Percentiles rank a stretch among this genome's conserved stretches.
Conservation (phyloP, 2,888 invertebrate genomes). For the Cremastobaeus sp. region DNA sequence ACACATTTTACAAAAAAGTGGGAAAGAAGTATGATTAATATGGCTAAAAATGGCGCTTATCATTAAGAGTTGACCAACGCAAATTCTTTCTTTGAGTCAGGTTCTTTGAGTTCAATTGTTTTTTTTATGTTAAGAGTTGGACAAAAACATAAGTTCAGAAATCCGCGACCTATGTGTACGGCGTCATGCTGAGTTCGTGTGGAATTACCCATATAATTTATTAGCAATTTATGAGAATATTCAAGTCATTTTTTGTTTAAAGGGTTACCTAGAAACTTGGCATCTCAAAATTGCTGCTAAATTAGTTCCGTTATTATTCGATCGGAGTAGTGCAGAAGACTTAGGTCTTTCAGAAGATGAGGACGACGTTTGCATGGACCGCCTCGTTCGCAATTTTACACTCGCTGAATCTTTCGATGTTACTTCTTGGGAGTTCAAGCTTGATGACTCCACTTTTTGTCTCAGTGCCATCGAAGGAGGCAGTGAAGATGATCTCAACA, state of each 20-base stretch:
- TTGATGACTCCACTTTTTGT: constrained; percentile 76
- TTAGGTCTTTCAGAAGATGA: constrained; percentile 70
- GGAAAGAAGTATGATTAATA: no score
- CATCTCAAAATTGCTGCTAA: constrained; percentile 83
- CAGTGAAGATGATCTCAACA: constrained; percentile 83
- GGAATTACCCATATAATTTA: no score
- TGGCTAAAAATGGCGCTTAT: no score
- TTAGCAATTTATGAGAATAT: no score
- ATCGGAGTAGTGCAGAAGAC: constrained; percentile 67
- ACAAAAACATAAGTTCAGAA: no score
- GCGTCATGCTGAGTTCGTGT: no score
- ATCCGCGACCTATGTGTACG: no score
- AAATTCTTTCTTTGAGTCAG: no score
- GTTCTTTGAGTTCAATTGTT: no score
- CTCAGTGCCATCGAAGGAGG: constrained; percentile 85
- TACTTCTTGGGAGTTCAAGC: constrained; percentile 58
- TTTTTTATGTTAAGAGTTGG: no score
- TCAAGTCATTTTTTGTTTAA: not conserved
- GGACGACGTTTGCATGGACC: constrained; percentile 63
- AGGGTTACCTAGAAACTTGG: constrained; percentile 75
- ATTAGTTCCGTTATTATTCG: constrained; percentile 79
- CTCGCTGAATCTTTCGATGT: constrained; percentile 59
- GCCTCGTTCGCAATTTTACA: constrained; percentile 49
- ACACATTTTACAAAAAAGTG: no score
- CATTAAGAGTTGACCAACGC: no score